phyloP scores from a whole-genome alignment of 2,888 invertebrate genomes.

The Athripsodes cinereus region DNA sequence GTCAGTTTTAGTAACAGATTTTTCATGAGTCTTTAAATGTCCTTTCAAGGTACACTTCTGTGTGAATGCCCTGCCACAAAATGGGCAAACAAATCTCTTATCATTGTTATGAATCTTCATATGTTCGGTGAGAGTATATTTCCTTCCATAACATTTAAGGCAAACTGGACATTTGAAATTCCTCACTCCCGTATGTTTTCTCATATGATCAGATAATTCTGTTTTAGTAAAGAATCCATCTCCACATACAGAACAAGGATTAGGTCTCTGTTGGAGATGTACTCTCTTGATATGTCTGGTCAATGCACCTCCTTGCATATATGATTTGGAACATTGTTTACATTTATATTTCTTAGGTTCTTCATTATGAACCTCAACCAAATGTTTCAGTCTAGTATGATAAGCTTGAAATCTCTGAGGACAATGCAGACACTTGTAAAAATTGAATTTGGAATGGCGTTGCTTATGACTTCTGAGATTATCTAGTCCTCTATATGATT shows the following conservation, averaged over 20 bases:
- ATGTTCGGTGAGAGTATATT: background rate
- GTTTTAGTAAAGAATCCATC: background rate
- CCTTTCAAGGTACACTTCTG: slow-evolving; percentile 9
- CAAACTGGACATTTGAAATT: background rate
- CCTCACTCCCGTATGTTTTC: background rate
- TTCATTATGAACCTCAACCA: slow-evolving; percentile 32
- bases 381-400: slow-evolving; percentile 41
- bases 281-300: background rate
- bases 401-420: slow-evolving; percentile 40
- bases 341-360: slow-evolving; percentile 23
- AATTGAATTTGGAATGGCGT: slow-evolving; percentile 11
- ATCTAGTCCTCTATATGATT: slow-evolving; percentile 18
- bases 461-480: slow-evolving; percentile 20
- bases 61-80: slow-evolving; percentile 6
- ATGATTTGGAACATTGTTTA: slow-evolving; percentile 19
- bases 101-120: slow-evolving; percentile 6
- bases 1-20: too few relatives aligned
- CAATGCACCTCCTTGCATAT: background rate
- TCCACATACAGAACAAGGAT: background rate
- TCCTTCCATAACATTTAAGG: background rate
- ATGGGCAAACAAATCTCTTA: background rate
- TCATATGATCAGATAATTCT: background rate
- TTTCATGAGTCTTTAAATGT: slow-evolving; percentile 10
- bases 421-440: slow-evolving; percentile 37
- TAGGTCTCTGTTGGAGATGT: background rate